Evolutionary conservation across 1,140 invertebrate genomes (phyloP).

Genomic region (Homalodisca vitripennis): DNA sequence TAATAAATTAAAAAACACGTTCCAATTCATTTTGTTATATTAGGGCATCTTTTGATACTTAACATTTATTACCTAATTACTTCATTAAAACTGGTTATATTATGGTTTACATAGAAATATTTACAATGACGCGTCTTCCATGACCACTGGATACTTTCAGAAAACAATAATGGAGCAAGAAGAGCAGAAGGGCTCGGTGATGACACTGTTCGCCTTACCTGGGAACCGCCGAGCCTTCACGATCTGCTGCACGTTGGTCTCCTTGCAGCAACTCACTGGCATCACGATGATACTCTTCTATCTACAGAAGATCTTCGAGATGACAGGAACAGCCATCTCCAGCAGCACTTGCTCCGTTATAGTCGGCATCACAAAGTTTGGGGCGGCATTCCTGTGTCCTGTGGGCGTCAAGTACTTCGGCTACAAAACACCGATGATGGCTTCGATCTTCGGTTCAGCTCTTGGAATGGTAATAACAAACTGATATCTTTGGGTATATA

Average conservation of each 20-base stretch:
- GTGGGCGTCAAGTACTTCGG: neutral
- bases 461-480: slow-evolving; percentile 9
- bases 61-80: no score
- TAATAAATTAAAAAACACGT: no score
- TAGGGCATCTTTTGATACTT: no score
- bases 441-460: neutral
- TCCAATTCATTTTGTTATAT: no score
- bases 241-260: neutral
- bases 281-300: slow-evolving; percentile 3
- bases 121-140: no score
- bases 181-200: neutral
- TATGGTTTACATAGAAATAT: no score
- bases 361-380: neutral
- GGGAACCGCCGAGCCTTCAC: slow-evolving; percentile 11
- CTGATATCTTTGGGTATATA: no score
- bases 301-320: slow-evolving; percentile 1
- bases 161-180: neutral
- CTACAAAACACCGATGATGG: neutral
- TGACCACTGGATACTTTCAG: no score
- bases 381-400: neutral
- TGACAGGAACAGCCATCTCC: slow-evolving; percentile 4
- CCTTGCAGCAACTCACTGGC: neutral
- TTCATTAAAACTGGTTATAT: no score
- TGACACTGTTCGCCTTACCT: neutral
- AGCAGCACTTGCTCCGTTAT: neutral